A percentile compares a stretch with the other conserved stretches of the same genome.
These are phyloP conservation scores for Physocephala rufipes DNA, from an alignment of 2,888 invertebrate species.

Conservation along the genomic window DNA sequence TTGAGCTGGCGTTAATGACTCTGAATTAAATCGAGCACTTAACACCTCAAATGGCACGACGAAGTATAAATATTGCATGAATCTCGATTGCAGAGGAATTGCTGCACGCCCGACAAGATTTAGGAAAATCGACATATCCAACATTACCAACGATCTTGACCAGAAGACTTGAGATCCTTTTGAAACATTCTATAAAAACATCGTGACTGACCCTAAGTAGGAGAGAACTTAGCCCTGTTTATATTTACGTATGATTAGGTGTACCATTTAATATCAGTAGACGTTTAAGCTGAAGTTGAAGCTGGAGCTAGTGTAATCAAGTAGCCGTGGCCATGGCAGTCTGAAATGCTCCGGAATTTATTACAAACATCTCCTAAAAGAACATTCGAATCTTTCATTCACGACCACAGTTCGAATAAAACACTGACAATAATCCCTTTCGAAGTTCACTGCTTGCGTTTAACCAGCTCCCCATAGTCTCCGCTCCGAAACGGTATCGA, in stretches of 20 bases:
- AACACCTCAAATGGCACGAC: conserved; percentile 26
- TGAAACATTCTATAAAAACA: neutral
- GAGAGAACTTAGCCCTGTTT: conserved; percentile 7
- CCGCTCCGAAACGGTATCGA: neutral
- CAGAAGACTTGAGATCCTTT: conserved; percentile 3
- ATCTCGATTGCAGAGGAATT: neutral
- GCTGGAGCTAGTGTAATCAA: neutral
- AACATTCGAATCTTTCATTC: conserved; percentile 48
- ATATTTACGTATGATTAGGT: conserved; percentile 37
- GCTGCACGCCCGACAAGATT: neutral
- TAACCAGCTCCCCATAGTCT: neutral
- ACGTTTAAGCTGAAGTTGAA: neutral
- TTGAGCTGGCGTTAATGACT: conserved; percentile 27
- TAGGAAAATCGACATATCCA: neutral
- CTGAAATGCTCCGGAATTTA: conserved; percentile 43
- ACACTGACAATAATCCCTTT: conserved; percentile 18
- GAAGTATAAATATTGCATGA: neutral
- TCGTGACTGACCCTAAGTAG: conserved; percentile 54
- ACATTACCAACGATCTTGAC: conserved; percentile 41
- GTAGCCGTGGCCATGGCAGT: neutral
- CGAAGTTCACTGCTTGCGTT: conserved; percentile 21
- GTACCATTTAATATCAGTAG: conserved; percentile 15
- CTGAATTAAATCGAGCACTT: conserved; percentile 31
- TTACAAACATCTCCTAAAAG: conserved; percentile 45
- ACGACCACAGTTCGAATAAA: conserved; percentile 24